These are phyloP conservation scores for Nyctalus aviator DNA, from an alignment of 2,797 vertebrate genomes.

Conservation along the genomic window DNA sequence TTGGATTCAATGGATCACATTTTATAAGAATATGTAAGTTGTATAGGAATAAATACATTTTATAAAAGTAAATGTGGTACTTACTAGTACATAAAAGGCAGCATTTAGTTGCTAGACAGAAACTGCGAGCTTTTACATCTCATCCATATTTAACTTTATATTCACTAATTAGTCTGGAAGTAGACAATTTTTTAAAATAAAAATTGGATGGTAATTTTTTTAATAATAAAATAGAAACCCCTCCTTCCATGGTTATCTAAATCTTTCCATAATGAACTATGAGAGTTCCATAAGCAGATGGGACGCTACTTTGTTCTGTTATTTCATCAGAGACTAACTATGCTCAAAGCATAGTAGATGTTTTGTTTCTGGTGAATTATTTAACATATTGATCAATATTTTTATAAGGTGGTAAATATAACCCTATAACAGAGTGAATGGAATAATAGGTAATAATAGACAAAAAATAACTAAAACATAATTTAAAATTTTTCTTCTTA, in stretches of 20 bases:
- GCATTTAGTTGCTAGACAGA: neutral
- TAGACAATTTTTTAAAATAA: conserved; percentile 9
- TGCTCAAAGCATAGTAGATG: neutral
- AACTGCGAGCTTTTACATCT: neutral
- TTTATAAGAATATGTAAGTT: neutral
- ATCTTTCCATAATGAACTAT: neutral
- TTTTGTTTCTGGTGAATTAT: neutral
- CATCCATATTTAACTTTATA: neutral
- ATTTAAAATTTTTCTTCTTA: neutral
- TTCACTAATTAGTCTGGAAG: neutral
- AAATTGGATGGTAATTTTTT: neutral
- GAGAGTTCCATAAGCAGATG: neutral
- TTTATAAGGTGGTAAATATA: neutral
- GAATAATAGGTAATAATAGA: neutral
- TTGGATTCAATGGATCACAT: neutral
- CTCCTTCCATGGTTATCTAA: neutral
- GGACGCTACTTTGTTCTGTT: neutral
- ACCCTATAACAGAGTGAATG: neutral
- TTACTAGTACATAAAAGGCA: neutral
- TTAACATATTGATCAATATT: neutral
- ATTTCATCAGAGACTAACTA: neutral
- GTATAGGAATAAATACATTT: too few relatives aligned
- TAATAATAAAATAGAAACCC: neutral
- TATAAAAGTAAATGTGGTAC: neutral
- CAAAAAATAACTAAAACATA: neutral